Conservation (phyloP, 2,113 vertebrate genomes). For the Hassar affinis region DNA sequence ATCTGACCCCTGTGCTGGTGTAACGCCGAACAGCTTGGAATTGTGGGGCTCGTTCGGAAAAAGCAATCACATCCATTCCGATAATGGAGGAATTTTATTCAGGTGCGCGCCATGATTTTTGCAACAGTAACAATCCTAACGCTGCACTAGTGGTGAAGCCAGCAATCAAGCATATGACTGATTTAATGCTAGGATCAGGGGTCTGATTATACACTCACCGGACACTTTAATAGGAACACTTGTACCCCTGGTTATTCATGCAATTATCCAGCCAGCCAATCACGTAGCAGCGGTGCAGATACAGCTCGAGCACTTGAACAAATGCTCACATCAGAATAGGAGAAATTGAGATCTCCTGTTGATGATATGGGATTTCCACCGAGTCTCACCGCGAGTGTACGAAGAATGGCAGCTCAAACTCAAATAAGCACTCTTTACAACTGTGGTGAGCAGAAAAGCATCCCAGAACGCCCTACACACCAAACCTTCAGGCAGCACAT, state of each 20-base stretch:
- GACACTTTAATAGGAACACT: background rate
- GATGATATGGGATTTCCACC: background rate
- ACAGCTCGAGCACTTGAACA: background rate
- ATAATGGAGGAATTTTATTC: background rate
- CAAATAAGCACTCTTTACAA: no score
- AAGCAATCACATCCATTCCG: constrained; percentile 5
- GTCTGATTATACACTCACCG: background rate
- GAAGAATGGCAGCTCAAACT: background rate
- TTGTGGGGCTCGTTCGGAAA: constrained; percentile 6
- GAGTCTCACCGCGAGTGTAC: background rate
- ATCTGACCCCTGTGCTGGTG: constrained; percentile 14
- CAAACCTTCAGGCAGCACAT: background rate
- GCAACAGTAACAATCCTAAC: background rate
- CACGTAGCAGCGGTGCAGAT: background rate
- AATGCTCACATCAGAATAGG: background rate
- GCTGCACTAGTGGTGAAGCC: background rate
- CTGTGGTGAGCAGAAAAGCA: background rate
- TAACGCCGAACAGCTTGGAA: background rate
- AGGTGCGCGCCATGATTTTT: background rate
- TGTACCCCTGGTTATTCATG: background rate
- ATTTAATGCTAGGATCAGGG: background rate
- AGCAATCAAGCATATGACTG: background rate
- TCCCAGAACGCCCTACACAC: background rate
- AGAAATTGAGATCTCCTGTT: background rate
- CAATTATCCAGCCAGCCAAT: background rate